Percentiles rank a stretch among this genome's conserved stretches.
Evolutionary conservation across 2,797 vertebrate species (phyloP).

Genomic region (Eupleurogrammus muticus): DNA sequence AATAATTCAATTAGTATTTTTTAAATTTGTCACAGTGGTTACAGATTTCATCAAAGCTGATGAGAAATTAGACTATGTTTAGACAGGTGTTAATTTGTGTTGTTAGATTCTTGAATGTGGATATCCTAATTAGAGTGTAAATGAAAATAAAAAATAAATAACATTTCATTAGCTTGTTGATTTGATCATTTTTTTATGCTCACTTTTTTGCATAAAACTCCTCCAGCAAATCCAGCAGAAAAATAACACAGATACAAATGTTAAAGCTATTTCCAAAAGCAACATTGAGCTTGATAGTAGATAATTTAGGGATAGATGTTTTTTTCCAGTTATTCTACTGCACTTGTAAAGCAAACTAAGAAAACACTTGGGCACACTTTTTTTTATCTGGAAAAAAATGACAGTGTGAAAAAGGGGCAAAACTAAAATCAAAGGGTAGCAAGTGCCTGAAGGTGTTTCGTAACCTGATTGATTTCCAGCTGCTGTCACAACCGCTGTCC

Average conservation of each 20-base stretch:
- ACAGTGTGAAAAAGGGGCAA: not conserved
- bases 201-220: not conserved
- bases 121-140: not conserved
- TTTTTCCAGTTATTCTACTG: too few relatives aligned
- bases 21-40: not conserved
- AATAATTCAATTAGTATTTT: not conserved
- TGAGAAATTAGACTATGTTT: not conserved
- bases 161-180: not conserved
- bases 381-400: too few relatives aligned
- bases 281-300: not conserved
- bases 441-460: not conserved
- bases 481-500: not conserved
- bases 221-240: not conserved
- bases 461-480: not conserved
- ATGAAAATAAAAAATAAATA: not conserved
- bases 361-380: too few relatives aligned
- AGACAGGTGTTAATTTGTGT: not conserved
- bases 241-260: not conserved
- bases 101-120: not conserved
- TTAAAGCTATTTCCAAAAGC: not conserved
- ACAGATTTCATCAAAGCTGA: not conserved
- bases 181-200: not conserved
- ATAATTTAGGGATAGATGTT: not conserved
- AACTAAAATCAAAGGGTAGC: too few relatives aligned
- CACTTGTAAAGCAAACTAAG: too few relatives aligned